phyloP scores from a whole-genome alignment of 2,888 invertebrate species.

The Abrostola triplasia region DNA sequence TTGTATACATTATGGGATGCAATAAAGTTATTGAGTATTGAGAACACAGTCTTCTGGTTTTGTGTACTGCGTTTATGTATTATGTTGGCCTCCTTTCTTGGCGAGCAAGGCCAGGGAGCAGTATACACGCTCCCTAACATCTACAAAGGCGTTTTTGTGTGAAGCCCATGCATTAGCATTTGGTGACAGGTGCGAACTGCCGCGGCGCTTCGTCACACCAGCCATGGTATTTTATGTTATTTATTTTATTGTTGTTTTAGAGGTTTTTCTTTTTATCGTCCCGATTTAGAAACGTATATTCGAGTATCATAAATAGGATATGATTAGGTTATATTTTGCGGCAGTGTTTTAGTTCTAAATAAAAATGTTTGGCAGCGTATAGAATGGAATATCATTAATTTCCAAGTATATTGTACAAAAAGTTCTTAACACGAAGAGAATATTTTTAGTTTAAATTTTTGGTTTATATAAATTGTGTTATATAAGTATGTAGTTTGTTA shows the following conservation, averaged over 20 bases:
- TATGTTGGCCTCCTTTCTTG: neutral
- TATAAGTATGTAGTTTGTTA: too few relatives aligned
- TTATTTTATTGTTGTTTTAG: slow-evolving; percentile 66
- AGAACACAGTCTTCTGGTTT: too few relatives aligned
- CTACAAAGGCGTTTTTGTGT: slow-evolving; percentile 48
- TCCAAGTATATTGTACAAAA: too few relatives aligned
- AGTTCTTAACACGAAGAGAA: too few relatives aligned
- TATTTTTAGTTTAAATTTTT: too few relatives aligned
- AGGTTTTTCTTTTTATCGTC: slow-evolving; percentile 57
- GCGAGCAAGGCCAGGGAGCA: neutral
- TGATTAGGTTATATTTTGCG: slow-evolving; percentile 19
- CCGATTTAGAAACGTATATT: slow-evolving; percentile 37
- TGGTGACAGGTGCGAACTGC: slow-evolving; percentile 79
- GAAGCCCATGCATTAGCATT: slow-evolving; percentile 73
- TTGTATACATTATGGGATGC: too few relatives aligned
- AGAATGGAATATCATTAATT: too few relatives aligned
- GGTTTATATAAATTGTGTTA: too few relatives aligned
- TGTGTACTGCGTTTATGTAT: too few relatives aligned
- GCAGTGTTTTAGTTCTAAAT: neutral
- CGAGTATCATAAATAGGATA: slow-evolving; percentile 32
- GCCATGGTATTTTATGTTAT: slow-evolving; percentile 58
- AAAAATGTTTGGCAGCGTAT: neutral
- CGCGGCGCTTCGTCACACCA: slow-evolving; percentile 45
- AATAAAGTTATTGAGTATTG: too few relatives aligned
- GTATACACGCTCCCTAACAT: slow-evolving; percentile 22